Conservation (phyloP, 2,113 vertebrate species). For the Chaenocephalus aceratus region DNA sequence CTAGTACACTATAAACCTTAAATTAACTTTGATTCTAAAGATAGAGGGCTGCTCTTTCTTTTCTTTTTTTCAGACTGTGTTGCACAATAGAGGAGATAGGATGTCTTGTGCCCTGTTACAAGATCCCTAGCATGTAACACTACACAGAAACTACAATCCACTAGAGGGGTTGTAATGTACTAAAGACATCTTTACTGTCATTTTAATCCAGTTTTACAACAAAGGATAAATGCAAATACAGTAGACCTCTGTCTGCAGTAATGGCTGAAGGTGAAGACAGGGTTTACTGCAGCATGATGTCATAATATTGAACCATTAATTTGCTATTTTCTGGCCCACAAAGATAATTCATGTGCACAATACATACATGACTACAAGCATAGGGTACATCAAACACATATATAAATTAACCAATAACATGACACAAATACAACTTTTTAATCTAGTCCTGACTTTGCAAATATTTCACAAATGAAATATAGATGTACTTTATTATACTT, state of each 20-base stretch:
- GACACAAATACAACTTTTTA: neutral
- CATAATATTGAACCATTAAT: neutral
- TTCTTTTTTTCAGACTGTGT: conserved; percentile 16
- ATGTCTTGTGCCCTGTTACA: conserved; percentile 58
- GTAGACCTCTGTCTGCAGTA: neutral
- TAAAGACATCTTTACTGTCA: neutral
- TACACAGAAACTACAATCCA: conserved; percentile 19
- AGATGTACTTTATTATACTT: neutral
- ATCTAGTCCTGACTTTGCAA: neutral
- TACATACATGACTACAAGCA: neutral
- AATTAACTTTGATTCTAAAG: conserved; percentile 3
- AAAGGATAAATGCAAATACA: neutral
- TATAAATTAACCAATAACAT: neutral
- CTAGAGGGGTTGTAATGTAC: neutral
- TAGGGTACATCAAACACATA: neutral
- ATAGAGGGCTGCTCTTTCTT: neutral
- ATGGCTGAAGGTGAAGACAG: neutral
- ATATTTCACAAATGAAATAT: neutral
- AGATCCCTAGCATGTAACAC: conserved; percentile 25
- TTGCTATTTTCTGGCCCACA: no score
- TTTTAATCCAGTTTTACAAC: neutral
- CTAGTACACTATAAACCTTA: neutral
- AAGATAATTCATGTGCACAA: neutral
- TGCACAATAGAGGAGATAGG: conserved; percentile 37
- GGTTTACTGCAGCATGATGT: neutral